Evolutionary conservation across 2,888 invertebrate species (phyloP).

Genomic region (Epicampocera succincta): DNA sequence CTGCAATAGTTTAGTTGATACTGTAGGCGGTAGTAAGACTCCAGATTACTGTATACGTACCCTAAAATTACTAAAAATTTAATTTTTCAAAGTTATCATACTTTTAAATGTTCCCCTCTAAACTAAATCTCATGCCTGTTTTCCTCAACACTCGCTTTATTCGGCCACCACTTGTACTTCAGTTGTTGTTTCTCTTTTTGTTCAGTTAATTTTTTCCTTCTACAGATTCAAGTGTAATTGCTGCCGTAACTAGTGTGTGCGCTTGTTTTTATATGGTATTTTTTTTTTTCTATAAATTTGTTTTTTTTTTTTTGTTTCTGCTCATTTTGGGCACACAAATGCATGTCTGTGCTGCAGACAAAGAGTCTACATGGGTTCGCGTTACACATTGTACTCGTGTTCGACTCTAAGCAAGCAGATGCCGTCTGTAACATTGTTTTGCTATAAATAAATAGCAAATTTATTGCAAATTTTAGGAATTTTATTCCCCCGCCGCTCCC

Average conservation of each 20-base stretch:
- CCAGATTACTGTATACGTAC: too few relatives aligned
- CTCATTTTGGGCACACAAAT: slow-evolving; percentile 28
- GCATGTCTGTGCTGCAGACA: slow-evolving; percentile 49
- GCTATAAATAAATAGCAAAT: slow-evolving; percentile 33
- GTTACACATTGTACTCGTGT: slow-evolving; percentile 18
- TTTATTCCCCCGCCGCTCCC: background rate
- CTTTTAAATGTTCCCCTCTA: background rate
- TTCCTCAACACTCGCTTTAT: slow-evolving; percentile 24
- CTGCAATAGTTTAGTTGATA: too few relatives aligned
- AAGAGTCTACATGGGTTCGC: slow-evolving; percentile 47
- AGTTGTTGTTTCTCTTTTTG: background rate
- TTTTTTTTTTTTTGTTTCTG: background rate
- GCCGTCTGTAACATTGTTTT: slow-evolving; percentile 26
- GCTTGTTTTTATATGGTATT: too few relatives aligned
- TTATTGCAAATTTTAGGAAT: slow-evolving; percentile 17
- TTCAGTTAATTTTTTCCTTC: background rate
- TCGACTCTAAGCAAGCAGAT: slow-evolving; percentile 18
- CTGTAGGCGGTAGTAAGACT: too few relatives aligned
- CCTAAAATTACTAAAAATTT: too few relatives aligned
- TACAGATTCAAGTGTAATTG: slow-evolving; percentile 14
- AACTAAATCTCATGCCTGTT: background rate
- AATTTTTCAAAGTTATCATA: background rate
- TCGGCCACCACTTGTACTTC: slow-evolving; percentile 11
- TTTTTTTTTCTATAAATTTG: background rate
- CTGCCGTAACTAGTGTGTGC: slow-evolving; percentile 10